Evolutionary conservation across 2,113 vertebrate genomes (phyloP).

Genomic region (Nettapus auritus): DNA sequence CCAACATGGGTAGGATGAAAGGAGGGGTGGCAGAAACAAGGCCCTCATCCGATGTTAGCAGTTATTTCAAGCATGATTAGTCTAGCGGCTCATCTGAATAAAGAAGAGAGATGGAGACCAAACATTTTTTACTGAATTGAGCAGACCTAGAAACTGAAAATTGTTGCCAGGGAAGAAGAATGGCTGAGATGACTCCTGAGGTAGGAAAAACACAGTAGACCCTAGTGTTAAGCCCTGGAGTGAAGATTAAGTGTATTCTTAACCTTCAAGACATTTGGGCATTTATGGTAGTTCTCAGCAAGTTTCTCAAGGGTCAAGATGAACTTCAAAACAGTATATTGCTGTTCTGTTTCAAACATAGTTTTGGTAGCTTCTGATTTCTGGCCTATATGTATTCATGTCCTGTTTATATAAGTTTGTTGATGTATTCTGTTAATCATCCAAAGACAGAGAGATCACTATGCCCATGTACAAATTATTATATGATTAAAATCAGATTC

Average conservation of each 20-base stretch:
- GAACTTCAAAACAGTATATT: neutral
- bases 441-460: neutral
- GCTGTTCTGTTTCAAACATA: neutral
- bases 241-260: neutral
- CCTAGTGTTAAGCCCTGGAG: neutral
- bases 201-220: neutral
- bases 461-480: neutral
- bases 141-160: neutral
- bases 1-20: neutral
- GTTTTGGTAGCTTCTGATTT: neutral
- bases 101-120: neutral
- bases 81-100: neutral
- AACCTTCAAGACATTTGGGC: neutral
- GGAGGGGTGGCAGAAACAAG: neutral
- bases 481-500: conserved; percentile 7
- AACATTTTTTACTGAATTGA: neutral
- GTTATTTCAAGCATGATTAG: neutral
- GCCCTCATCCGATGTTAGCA: neutral
- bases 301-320: neutral
- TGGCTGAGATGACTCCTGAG: neutral
- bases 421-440: neutral
- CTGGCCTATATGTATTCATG: neutral
- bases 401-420: neutral
- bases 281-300: neutral
- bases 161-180: neutral